Evolutionary conservation across 1,140 invertebrate genomes (phyloP).

Genomic region (Arion vulgaris): DNA sequence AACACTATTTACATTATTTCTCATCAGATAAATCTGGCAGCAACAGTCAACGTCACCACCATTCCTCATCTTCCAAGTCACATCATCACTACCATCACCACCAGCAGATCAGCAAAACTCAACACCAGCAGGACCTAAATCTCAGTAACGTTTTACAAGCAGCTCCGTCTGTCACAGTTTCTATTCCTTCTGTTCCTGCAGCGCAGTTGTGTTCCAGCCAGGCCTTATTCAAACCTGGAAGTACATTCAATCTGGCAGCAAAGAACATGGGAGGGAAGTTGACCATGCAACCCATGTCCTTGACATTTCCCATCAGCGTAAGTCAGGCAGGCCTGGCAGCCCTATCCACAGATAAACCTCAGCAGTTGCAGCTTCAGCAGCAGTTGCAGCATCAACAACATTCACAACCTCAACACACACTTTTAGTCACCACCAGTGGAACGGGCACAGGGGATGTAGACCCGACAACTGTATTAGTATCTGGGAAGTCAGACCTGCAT

Average conservation of each 20-base stretch:
- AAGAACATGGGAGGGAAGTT: constrained; percentile 32
- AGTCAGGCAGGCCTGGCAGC: constrained; percentile 50
- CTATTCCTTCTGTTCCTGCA: background rate
- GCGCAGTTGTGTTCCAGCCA: constrained; percentile 48
- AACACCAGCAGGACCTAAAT: background rate
- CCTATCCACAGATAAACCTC: constrained; percentile 24
- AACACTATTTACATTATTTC: no score
- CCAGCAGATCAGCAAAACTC: background rate
- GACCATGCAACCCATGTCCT: constrained; percentile 40
- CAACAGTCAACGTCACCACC: constrained; percentile 17
- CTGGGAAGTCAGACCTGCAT: constrained; percentile 45
- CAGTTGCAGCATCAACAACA: constrained; percentile 51
- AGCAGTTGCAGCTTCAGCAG: constrained; percentile 50
- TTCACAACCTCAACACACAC: constrained; percentile 51
- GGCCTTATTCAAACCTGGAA: constrained; percentile 57
- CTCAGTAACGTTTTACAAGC: background rate
- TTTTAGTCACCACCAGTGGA: constrained; percentile 54
- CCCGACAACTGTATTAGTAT: background rate
- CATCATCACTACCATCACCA: constrained; percentile 21
- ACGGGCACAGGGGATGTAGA: background rate
- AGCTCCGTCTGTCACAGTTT: background rate
- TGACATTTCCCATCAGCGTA: constrained; percentile 58
- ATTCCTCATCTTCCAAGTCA: constrained; percentile 1
- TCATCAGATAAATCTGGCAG: constrained; percentile 32
- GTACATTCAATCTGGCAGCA: constrained; percentile 46